phyloP scores from a whole-genome alignment of 2,797 vertebrate genomes.

The Aselliscus stoliczkanus region DNA sequence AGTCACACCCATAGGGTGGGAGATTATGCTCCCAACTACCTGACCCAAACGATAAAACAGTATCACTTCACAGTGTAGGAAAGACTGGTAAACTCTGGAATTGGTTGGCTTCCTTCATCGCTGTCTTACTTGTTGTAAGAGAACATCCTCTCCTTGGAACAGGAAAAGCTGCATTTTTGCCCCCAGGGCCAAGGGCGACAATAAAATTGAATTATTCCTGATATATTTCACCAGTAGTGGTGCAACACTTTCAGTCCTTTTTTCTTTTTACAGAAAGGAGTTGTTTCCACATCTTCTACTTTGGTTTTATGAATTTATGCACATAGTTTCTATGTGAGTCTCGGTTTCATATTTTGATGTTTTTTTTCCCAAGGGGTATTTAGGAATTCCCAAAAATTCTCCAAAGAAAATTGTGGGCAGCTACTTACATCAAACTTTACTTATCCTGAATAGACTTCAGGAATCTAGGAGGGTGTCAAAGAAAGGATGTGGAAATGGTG shows the following conservation, averaged over 20 bases:
- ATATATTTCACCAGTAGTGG: neutral
- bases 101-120: neutral
- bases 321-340: neutral
- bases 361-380: neutral
- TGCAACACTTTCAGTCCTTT: neutral
- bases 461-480: neutral
- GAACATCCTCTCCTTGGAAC: neutral
- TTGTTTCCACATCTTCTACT: neutral
- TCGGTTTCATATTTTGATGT: neutral
- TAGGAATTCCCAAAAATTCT: neutral
- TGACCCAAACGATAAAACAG: constrained; percentile 41
- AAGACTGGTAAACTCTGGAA: neutral
- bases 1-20: constrained; percentile 36
- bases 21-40: constrained; percentile 34
- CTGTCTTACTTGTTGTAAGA: neutral
- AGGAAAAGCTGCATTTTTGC: constrained; percentile 47
- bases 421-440: neutral
- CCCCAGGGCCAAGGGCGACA: neutral
- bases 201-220: neutral
- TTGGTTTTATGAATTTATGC: neutral
- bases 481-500: neutral
- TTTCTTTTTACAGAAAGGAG: neutral
- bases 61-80: neutral
- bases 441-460: neutral
- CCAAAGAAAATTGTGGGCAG: neutral